Evolutionary conservation across 2,888 invertebrate species (phyloP), one percentile per base, ranked within the genome.

Genomic region (Unio pictorum): DNA sequence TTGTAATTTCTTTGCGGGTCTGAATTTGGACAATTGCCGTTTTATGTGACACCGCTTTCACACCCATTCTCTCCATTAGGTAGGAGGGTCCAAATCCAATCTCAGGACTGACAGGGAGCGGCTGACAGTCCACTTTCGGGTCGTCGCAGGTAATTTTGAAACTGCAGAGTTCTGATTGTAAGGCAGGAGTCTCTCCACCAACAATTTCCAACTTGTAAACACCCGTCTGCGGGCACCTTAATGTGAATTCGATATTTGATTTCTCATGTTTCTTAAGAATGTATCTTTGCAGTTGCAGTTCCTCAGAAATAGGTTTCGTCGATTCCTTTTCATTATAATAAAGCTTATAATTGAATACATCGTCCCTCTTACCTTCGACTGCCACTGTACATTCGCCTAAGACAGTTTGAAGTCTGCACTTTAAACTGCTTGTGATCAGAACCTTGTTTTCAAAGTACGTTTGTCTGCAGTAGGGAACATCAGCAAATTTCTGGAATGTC

Each of bases 251-350:
- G 72, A 76, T 71, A 6, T 65, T 71, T 4, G 60, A 67, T n/a
- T 72, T 66, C 2, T 72, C 61, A 28, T 78, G 62, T 55, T 74
- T 75, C 34, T 76, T 69, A 20, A 78, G 65, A 11, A 81, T 77
- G 64, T 67, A 81, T 26, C 75, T 79, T 20, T 75, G 72, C 18
- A 81, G 67, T 61, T 76, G 75, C 57, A 76, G 62, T 8, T 67
- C 69, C n/a, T 68, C 63, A 11, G 78, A 69, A n/a, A 78, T 78
- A 60, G 72, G 67, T 7, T 66, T 68, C 15, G 64, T 71, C 1
- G 80, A 81, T 67, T 80, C 76, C 56, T 76, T 69, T 54, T 79
- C 72, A 56, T 78, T 78, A 55, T 74, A 80, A 59, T 68, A 80
- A 3, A 81, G 69, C 57, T 74, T 73, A 68, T 77, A 77, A 58